Evolutionary conservation across 1,140 invertebrate genomes (phyloP).

Genomic region (Drosophila auraria): DNA sequence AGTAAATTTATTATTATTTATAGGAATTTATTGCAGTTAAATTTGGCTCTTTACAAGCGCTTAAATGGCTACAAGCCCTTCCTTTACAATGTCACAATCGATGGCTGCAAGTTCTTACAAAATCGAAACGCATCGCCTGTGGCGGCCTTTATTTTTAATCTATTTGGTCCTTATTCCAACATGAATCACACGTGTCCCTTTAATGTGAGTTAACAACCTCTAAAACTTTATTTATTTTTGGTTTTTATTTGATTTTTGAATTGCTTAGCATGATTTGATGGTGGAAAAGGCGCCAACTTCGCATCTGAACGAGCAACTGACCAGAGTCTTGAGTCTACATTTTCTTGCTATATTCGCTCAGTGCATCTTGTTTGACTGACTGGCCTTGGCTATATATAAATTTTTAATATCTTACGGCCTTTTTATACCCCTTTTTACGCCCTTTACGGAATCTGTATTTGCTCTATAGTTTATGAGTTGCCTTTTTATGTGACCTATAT

Average conservation of each 20-base stretch:
- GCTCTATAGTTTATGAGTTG: constrained; percentile 16
- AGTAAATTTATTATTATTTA: background rate
- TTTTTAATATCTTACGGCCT: constrained; percentile 25
- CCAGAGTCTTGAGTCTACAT: too few species aligned
- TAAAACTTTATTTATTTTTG: too few species aligned
- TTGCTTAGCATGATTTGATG: too few species aligned
- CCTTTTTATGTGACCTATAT: constrained; percentile 18
- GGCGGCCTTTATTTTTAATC: too few species aligned
- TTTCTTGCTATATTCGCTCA: constrained; percentile 9
- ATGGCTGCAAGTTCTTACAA: background rate
- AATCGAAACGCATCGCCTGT: too few species aligned
- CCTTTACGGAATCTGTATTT: constrained; percentile 30
- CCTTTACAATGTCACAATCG: constrained; percentile 14
- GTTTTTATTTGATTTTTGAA: too few species aligned
- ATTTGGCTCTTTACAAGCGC: constrained; percentile 2
- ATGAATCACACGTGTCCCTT: too few species aligned
- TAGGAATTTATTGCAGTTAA: background rate
- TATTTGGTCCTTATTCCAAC: too few species aligned
- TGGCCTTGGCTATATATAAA: constrained; percentile 2
- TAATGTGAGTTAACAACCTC: too few species aligned
- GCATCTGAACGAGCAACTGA: too few species aligned
- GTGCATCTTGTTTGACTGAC: background rate
- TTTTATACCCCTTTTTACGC: constrained; percentile 29
- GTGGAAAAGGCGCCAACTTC: too few species aligned
- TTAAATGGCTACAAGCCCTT: constrained; percentile 21